phyloP scores from a whole-genome alignment of 2,113 vertebrate species.

The Calidris pugnax region DNA sequence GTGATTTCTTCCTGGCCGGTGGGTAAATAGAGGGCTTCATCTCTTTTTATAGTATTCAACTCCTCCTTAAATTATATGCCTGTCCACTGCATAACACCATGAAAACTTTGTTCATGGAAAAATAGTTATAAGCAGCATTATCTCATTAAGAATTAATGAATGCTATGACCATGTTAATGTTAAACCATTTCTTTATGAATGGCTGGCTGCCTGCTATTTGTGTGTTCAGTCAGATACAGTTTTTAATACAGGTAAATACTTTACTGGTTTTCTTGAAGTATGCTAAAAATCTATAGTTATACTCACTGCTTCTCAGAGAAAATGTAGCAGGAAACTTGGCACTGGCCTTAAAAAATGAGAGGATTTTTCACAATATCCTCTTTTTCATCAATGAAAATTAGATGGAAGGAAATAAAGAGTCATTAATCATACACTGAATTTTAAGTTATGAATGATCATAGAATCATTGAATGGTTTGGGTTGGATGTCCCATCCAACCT shows the following conservation, averaged over 20 bases:
- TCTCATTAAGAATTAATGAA: background rate
- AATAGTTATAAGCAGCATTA: background rate
- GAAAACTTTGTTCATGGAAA: conserved; percentile 3
- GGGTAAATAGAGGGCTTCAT: conserved; percentile 57
- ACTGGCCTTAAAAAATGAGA: background rate
- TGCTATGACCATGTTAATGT: background rate
- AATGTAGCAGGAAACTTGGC: background rate
- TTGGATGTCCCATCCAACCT: background rate
- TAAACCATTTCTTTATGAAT: background rate
- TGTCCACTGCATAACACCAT: background rate
- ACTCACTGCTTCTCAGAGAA: background rate
- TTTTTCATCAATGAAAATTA: background rate
- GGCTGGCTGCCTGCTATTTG: background rate
- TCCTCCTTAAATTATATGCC: background rate
- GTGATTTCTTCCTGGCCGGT: conserved; percentile 66
- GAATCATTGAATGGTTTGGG: background rate
- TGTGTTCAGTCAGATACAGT: background rate
- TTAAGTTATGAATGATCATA: background rate
- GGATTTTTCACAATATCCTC: background rate
- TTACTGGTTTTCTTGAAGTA: background rate
- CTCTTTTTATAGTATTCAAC: conserved; percentile 8
- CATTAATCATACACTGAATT: background rate
- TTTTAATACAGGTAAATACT: background rate
- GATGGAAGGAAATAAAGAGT: background rate
- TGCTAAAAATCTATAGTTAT: background rate